phyloP scores from a whole-genome alignment of 2,113 vertebrate species.

The Hiodon alosoides region DNA sequence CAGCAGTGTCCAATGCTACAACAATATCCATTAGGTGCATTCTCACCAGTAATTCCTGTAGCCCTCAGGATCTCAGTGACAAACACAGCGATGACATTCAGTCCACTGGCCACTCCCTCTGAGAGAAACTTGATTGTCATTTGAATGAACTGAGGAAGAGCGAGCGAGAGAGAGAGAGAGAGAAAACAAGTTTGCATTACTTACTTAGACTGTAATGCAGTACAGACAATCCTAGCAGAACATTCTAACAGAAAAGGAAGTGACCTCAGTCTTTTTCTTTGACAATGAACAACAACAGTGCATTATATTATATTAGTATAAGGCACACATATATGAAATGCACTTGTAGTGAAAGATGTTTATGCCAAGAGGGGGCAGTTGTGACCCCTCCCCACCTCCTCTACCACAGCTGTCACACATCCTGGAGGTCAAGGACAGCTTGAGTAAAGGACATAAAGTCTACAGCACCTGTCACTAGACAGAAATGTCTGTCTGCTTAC shows the following conservation, averaged over 20 bases:
- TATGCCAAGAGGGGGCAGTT: background rate
- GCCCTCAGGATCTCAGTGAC: slow-evolving; percentile 39
- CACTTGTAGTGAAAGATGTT: background rate
- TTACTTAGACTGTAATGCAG: background rate
- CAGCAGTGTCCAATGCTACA: too few species aligned
- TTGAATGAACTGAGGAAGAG: slow-evolving; percentile 38
- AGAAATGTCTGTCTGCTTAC: background rate
- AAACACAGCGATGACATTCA: slow-evolving; percentile 41
- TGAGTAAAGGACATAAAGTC: background rate
- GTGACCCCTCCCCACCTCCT: background rate
- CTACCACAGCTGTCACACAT: background rate
- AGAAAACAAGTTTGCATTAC: background rate
- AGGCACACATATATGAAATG: background rate
- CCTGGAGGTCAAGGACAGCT: background rate
- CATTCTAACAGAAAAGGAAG: too few species aligned
- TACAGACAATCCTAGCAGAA: background rate
- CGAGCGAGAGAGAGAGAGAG: background rate
- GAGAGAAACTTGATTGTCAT: slow-evolving; percentile 38
- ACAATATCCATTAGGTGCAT: too few species aligned
- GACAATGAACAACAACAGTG: background rate
- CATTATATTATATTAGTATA: background rate
- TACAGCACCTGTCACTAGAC: background rate
- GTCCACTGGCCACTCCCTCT: slow-evolving; percentile 29
- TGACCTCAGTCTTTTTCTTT: too few species aligned
- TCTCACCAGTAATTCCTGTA: slow-evolving; percentile 50